Conservation (phyloP, 2,113 vertebrate species). For the Carettochelys insculpta region DNA sequence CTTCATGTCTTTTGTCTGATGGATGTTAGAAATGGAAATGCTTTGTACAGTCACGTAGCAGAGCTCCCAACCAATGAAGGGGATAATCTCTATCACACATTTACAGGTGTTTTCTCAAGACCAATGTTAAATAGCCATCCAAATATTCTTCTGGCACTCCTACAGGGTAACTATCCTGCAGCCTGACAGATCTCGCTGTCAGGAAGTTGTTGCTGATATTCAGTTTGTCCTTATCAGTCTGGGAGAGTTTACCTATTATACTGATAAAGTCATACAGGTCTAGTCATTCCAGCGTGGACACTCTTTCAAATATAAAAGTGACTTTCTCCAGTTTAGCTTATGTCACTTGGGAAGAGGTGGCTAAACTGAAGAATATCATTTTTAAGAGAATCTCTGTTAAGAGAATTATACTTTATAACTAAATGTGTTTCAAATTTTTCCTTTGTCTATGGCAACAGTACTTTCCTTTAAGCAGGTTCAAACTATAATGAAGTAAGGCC, state of each 20-base stretch:
- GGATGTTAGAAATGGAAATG: fast-evolving
- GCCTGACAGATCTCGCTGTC: not conserved
- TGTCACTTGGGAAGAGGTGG: not conserved
- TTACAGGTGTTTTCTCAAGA: not conserved
- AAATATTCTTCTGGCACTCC: not conserved
- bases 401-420: not conserved
- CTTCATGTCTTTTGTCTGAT: not conserved
- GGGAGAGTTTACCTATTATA: not conserved
- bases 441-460: not conserved
- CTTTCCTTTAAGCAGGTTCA: not conserved
- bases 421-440: not conserved
- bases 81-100: fast-evolving
- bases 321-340: not conserved
- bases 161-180: not conserved
- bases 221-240: fast-evolving
- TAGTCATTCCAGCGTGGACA: not conserved
- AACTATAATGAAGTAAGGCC: not conserved
- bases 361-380: not conserved
- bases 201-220: fast-evolving
- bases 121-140: not conserved
- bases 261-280: not conserved
- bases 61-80: not conserved
- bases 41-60: not conserved
- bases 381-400: not conserved
- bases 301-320: not conserved